phyloP scores from a whole-genome alignment of 2,113 vertebrate genomes.

The Lepisosteus oculatus region DNA sequence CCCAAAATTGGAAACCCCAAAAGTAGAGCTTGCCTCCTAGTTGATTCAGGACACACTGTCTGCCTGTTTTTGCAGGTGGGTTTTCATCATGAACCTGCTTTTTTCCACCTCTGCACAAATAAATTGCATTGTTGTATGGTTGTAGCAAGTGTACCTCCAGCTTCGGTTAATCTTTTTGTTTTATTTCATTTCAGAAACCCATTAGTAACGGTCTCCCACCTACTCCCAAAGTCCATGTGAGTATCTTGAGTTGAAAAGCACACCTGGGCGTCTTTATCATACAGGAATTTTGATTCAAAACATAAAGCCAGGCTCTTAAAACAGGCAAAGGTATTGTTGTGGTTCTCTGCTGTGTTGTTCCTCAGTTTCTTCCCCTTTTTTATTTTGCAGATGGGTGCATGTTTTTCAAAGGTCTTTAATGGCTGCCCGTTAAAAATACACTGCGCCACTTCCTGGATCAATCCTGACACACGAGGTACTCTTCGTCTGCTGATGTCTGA shows the following conservation, averaged over 20 bases:
- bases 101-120: no score
- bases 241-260: slow-evolving; percentile 44
- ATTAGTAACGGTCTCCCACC: slow-evolving; percentile 95
- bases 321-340: not conserved
- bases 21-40: no score
- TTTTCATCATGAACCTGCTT: no score
- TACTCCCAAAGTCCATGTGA: slow-evolving; percentile 97
- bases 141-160: no score
- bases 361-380: slow-evolving; percentile 20
- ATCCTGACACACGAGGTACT: slow-evolving; percentile 94
- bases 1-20: no score
- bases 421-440: slow-evolving; percentile 96
- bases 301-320: not conserved
- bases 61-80: no score
- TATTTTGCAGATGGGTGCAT: slow-evolving; percentile 88
- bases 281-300: not conserved
- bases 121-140: no score
- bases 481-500: not conserved
- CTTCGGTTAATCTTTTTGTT: slow-evolving; percentile 14
- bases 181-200: slow-evolving; percentile 76
- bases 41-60: no score
- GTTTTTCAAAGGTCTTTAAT: slow-evolving; percentile 98
- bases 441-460: slow-evolving; percentile 98
- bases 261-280: not conserved
- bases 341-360: not conserved